phyloP scores from a whole-genome alignment of 2,888 invertebrate species.

The Gnatocerus cornutus region DNA sequence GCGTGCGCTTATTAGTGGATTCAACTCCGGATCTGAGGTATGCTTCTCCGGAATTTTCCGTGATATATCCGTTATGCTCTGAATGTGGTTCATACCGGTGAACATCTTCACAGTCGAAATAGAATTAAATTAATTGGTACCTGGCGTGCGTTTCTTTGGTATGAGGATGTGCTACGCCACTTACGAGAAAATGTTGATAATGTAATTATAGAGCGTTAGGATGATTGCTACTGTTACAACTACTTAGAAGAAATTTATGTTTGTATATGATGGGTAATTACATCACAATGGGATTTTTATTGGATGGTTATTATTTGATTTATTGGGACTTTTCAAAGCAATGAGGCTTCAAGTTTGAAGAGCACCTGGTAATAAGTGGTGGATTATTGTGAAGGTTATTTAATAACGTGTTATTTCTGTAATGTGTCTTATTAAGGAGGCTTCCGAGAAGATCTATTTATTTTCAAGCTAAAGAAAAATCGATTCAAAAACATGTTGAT shows the following conservation, averaged over 20 bases:
- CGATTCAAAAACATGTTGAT: too few species aligned
- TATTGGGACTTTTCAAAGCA: slow-evolving; percentile 12
- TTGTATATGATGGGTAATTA: slow-evolving; percentile 16
- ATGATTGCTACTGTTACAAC: slow-evolving; percentile 9
- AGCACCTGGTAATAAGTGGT: neutral
- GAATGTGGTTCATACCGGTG: slow-evolving; percentile 15
- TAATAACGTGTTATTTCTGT: too few species aligned
- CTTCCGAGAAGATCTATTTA: too few species aligned
- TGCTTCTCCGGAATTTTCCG: slow-evolving; percentile 57
- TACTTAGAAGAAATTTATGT: slow-evolving; percentile 22
- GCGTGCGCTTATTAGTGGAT: slow-evolving; percentile 86
- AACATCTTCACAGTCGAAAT: slow-evolving; percentile 20
- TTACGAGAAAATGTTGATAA: neutral
- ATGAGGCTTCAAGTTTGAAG: neutral
- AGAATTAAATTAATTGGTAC: slow-evolving; percentile 9
- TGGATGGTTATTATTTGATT: slow-evolving; percentile 9
- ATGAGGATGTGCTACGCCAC: neutral
- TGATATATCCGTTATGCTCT: slow-evolving; percentile 30
- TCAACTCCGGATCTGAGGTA: slow-evolving; percentile 87
- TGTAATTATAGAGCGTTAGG: slow-evolving; percentile 17
- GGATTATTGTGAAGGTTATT: neutral
- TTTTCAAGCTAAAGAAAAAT: too few species aligned
- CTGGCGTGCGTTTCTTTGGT: neutral
- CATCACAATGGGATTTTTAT: slow-evolving; percentile 22
- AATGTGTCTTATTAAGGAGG: too few species aligned